Conservation (phyloP, 2,888 invertebrate species). For the Myopa tessellatipennis region DNA sequence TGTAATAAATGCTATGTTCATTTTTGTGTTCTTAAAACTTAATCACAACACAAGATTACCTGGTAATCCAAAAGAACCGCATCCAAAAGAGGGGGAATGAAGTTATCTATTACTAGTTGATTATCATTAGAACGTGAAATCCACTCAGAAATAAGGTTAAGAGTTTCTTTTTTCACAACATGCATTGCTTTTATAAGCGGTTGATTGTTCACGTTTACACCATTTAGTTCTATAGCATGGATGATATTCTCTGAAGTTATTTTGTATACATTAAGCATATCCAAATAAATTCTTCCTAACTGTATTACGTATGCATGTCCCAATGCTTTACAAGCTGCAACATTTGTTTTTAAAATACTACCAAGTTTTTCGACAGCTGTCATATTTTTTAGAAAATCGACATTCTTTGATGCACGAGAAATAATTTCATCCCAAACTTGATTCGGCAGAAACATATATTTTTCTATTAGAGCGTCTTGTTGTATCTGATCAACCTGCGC, state of each 20-base stretch:
- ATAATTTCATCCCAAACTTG: slow-evolving; percentile 99
- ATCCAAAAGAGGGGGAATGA: slow-evolving; percentile 96
- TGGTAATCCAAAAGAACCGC: slow-evolving; percentile 98
- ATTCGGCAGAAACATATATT: slow-evolving; percentile 97
- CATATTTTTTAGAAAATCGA: slow-evolving; percentile 93
- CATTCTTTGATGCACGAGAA: slow-evolving; percentile 95
- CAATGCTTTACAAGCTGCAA: slow-evolving; percentile 97
- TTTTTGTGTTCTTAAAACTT: too few species aligned
- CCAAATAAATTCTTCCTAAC: slow-evolving; percentile 95
- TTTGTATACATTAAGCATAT: slow-evolving; percentile 99
- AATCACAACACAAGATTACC: slow-evolving; percentile 53
- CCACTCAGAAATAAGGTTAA: slow-evolving; percentile 97
- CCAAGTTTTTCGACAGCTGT: slow-evolving; percentile 97
- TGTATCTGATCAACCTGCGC: slow-evolving; percentile 91
- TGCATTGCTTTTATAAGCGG: slow-evolving; percentile 98
- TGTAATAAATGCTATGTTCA: too few species aligned
- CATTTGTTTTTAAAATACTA: slow-evolving; percentile 98
- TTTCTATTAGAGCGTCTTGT: slow-evolving; percentile 95
- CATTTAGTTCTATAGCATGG: slow-evolving; percentile 92
- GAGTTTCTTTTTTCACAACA: slow-evolving; percentile 97
- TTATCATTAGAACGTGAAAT: slow-evolving; percentile 91
- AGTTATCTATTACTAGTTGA: slow-evolving; percentile 94
- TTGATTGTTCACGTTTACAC: slow-evolving; percentile 97
- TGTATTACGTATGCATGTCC: slow-evolving; percentile 96
- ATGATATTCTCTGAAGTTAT: slow-evolving; percentile 96